phyloP scores from a whole-genome alignment of 2,888 invertebrate genomes.

The Cylindroiulus punctatus region DNA sequence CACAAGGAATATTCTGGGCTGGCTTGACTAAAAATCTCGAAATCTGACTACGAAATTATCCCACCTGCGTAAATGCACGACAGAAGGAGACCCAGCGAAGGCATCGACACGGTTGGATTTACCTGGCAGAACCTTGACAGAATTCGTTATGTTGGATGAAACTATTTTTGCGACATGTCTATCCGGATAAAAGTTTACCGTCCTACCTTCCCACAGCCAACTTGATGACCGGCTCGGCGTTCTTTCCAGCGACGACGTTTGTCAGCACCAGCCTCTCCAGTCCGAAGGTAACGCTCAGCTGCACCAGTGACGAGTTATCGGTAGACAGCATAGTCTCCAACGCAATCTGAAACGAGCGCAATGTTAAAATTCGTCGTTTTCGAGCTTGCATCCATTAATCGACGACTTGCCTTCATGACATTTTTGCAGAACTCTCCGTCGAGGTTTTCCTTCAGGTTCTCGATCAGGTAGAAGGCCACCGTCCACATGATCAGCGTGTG shows the following conservation, averaged over 20 bases:
- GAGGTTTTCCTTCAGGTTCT: constrained; percentile 71
- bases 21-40: too few relatives aligned
- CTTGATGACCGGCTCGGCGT: constrained; percentile 75
- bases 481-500: constrained; percentile 79
- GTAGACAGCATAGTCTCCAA: constrained; percentile 46
- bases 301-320: constrained; percentile 55
- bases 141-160: not conserved
- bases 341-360: not conserved
- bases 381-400: not conserved
- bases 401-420: constrained; percentile 64
- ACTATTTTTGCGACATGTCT: not conserved
- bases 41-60: constrained; percentile 1
- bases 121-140: constrained; percentile 72
- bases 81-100: constrained; percentile 78
- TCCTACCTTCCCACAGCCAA: constrained; percentile 73
- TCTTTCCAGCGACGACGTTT: constrained; percentile 69
- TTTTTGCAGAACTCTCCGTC: constrained; percentile 69
- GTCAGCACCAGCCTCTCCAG: constrained; percentile 75
- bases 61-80: constrained; percentile 80
- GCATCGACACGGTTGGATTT: constrained; percentile 75
- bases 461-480: constrained; percentile 78
- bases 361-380: not conserved
- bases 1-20: too few relatives aligned
- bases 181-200: too few relatives aligned
- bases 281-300: constrained; percentile 70